Evolutionary conservation across 2,888 invertebrate genomes (phyloP).

Genomic region (Cosmopolites sordidus): DNA sequence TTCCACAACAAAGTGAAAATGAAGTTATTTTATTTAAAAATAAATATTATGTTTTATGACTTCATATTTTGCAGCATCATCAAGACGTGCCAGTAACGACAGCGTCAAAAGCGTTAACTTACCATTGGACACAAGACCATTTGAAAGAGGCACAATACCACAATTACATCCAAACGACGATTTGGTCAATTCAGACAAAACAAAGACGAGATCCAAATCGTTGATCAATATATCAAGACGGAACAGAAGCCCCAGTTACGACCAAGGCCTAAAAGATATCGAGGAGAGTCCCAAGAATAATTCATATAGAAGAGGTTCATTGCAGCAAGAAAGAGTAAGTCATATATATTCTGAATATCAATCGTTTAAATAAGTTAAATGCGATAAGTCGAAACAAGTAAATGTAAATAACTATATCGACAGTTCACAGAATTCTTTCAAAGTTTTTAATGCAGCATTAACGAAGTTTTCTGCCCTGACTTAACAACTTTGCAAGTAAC

Average conservation of each 20-base stretch:
- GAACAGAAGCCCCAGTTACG: conserved; percentile 25
- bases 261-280: conserved; percentile 40
- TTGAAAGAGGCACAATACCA: conserved; percentile 13
- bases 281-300: conserved; percentile 39
- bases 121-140: conserved; percentile 8
- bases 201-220: conserved; percentile 37
- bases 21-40: no score
- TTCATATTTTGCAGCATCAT: conserved; percentile 24
- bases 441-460: no score
- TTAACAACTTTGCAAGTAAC: no score
- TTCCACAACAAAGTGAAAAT: no score
- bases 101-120: conserved; percentile 23
- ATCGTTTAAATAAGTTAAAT: no score
- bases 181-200: conserved; percentile 1
- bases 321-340: conserved; percentile 41
- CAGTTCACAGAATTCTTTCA: no score
- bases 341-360: no score
- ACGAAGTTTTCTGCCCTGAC: no score
- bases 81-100: conserved; percentile 19
- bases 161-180: conserved; percentile 12
- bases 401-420: no score
- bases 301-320: conserved; percentile 38
- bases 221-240: conserved; percentile 30
- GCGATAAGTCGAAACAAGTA: no score
- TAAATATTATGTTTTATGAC: no score